Evolutionary conservation across 2,888 invertebrate genomes (phyloP).

Genomic region (Vandiemenella viatica): DNA sequence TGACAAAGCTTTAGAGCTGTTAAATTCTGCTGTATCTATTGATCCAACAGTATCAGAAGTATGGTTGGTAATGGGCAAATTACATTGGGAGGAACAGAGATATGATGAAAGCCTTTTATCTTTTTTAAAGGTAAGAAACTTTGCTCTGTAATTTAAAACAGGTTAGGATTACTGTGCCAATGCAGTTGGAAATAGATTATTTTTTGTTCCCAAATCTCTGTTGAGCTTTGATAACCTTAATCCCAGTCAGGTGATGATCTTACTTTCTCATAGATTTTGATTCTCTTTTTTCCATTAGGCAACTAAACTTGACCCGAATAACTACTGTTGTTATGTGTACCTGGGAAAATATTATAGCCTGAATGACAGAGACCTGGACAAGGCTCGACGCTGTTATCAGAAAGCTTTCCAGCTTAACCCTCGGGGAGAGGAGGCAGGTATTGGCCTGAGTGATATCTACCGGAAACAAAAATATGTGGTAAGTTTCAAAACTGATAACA

Average conservation of each 20-base stretch:
- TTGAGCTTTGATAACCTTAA: background rate
- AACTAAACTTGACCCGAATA: slow-evolving; percentile 51
- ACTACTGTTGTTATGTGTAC: slow-evolving; percentile 55
- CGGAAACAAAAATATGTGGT: slow-evolving; percentile 49
- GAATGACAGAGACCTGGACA: slow-evolving; percentile 44
- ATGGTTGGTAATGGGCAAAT: slow-evolving; percentile 41
- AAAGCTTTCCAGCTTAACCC: slow-evolving; percentile 64
- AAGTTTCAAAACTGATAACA: slow-evolving; percentile 16
- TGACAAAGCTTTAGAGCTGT: slow-evolving; percentile 35
- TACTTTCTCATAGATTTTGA: background rate
- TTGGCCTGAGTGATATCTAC: slow-evolving; percentile 61
- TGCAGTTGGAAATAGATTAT: background rate
- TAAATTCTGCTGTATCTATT: slow-evolving; percentile 29
- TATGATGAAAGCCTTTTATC: slow-evolving; percentile 44
- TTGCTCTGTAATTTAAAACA: background rate
- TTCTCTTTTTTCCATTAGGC: slow-evolving; percentile 22
- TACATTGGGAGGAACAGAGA: slow-evolving; percentile 42
- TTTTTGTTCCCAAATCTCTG: background rate
- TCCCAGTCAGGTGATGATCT: background rate
- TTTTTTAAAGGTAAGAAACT: slow-evolving; percentile 40
- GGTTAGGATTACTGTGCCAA: background rate
- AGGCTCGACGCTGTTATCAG: slow-evolving; percentile 71
- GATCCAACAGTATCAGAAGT: slow-evolving; percentile 33
- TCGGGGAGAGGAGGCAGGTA: slow-evolving; percentile 47
- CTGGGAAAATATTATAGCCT: slow-evolving; percentile 60